Percentiles rank a stretch among this genome's conserved stretches.
Conservation (phyloP, 1,140 invertebrate species). For the Cydia fagiglandana region DNA sequence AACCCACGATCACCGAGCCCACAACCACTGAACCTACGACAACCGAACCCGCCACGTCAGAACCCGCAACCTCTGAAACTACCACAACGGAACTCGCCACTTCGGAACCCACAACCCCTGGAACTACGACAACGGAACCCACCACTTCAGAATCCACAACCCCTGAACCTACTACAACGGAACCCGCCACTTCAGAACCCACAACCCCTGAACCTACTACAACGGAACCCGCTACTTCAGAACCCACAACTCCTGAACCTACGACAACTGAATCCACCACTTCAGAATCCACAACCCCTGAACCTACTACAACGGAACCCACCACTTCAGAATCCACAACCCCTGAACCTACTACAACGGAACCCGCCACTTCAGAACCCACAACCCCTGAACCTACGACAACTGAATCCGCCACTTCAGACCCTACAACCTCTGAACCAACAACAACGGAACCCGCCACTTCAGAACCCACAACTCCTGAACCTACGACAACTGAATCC, state of each 20-base stretch:
- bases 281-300: neutral
- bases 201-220: constrained; percentile 18
- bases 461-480: neutral
- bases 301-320: neutral
- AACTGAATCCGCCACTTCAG: neutral
- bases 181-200: neutral
- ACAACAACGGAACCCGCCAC: constrained; percentile 1
- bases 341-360: neutral
- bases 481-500: neutral
- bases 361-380: neutral
- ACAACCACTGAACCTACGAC: too few species aligned
- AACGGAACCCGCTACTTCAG: neutral
- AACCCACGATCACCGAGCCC: too few species aligned
- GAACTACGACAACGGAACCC: neutral
- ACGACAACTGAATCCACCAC: constrained; percentile 7
- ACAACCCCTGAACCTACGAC: neutral
- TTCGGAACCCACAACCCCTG: too few species aligned
- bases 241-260: neutral
- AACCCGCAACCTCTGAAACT: too few species aligned
- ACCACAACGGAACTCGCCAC: too few species aligned
- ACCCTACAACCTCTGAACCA: neutral
- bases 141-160: neutral
- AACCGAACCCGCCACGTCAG: too few species aligned
- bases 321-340: neutral
- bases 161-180: neutral